Evolutionary conservation across 2,888 invertebrate genomes (phyloP), one percentile per base, ranked within the genome.

Genomic region (Tolmerus cingulatus): DNA sequence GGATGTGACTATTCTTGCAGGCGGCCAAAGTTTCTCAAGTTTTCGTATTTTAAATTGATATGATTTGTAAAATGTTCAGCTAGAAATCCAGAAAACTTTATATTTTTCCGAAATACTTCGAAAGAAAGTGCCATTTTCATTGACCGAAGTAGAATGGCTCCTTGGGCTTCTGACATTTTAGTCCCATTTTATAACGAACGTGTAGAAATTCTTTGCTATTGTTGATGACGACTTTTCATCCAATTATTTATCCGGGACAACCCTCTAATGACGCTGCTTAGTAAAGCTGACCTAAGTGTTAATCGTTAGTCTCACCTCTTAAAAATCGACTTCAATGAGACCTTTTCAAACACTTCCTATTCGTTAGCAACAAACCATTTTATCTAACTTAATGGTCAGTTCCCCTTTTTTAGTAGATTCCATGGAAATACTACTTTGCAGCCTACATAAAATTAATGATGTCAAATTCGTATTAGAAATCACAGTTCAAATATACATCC

Each of bases 51-150:
- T 43, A 78, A 78, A 78, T 78, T 78, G 43, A 43, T 40, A 43
- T 78, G 78, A 78, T 78, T 78, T 78, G 78, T 78, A 78, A 78
- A 78, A 43, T 43, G 78, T 19, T 78, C 19, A 43, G 27, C 66
- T 66, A 12, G 66, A 78, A 43, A 23, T 78, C 23, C 23, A 4
- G 19, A 19, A 43, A 78, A 78, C 40, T 78, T 78, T 78, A 43
- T 23, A 78, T 78, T 78, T 78, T 40, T 34, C 34, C 34, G 34
- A 40, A 76, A 76, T 76, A 8, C 30, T 76, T 76, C 66, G 12
- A 4, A 55, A 55, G 55, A 66, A 66, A 66, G 66, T 66, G 27
- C 23, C 66, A 66, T 66, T 19, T 66, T 66, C 66, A 66, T 66
- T 66, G 66, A 66, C 19, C 23, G 12, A 66, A 51, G 9, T 23